Percentiles rank a stretch among this genome's conserved stretches.
These are phyloP conservation scores for Myopa testacea DNA, from an alignment of 2,888 invertebrate genomes.

Conservation along the genomic window DNA sequence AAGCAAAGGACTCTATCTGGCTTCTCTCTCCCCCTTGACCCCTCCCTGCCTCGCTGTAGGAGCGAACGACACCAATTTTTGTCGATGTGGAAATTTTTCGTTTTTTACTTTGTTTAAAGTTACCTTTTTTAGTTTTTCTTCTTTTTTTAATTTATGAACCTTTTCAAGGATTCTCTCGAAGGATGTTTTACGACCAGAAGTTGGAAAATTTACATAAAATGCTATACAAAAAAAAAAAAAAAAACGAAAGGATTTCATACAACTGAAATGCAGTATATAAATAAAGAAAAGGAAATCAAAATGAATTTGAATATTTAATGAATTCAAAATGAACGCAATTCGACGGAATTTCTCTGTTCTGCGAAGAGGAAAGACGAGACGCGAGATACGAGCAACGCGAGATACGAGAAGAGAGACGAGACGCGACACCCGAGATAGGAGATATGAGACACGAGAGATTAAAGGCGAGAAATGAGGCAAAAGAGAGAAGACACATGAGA, in stretches of 20 bases:
- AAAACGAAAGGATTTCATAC: background rate
- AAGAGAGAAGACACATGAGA: too few species aligned
- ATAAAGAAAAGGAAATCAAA: background rate
- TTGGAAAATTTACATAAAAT: constrained; percentile 27
- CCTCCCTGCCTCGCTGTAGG: too few species aligned
- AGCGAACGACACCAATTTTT: too few species aligned
- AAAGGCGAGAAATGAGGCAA: too few species aligned
- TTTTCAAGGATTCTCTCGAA: constrained; percentile 15
- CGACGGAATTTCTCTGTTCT: too few species aligned
- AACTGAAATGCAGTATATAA: background rate
- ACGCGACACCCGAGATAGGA: too few species aligned
- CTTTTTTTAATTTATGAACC: constrained; percentile 6
- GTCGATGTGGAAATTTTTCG: background rate
- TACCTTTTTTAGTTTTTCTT: background rate
- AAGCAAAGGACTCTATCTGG: too few species aligned
- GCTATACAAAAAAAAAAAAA: constrained; percentile 24
- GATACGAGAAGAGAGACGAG: background rate
- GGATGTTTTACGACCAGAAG: constrained; percentile 29
- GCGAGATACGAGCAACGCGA: background rate
- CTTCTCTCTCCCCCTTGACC: too few species aligned
- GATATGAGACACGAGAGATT: too few species aligned
- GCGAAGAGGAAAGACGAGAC: too few species aligned
- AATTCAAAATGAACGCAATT: constrained; percentile 4
- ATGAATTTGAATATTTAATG: constrained; percentile 33
- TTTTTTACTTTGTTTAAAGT: background rate